These are phyloP conservation scores for Pteronotus mesoamericanus DNA, from an alignment of 2,797 vertebrate genomes.

Conservation along the genomic window DNA sequence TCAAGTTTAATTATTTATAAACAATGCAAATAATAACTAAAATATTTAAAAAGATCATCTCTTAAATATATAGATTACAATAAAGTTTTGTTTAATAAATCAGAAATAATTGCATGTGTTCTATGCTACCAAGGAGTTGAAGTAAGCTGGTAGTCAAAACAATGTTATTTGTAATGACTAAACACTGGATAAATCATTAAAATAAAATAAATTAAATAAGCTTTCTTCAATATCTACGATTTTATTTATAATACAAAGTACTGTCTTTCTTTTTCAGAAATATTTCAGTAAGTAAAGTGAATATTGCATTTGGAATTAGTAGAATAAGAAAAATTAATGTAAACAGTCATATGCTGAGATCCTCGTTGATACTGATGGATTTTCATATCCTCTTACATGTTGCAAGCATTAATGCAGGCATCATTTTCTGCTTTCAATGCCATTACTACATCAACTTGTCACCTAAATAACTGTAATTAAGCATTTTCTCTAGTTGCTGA, in stretches of 20 bases:
- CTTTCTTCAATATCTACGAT: background rate
- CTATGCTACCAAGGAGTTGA: background rate
- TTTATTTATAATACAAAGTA: constrained; percentile 45
- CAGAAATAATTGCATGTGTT: background rate
- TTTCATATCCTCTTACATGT: constrained; percentile 75
- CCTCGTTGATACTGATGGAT: constrained; percentile 66
- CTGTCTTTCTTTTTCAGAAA: constrained; percentile 22
- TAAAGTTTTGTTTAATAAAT: background rate
- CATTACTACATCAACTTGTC: constrained; percentile 81
- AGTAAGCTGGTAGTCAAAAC: background rate
- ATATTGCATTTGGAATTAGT: constrained; percentile 53
- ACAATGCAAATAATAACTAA: background rate
- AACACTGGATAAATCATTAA: background rate
- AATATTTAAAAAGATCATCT: background rate
- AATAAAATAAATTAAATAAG: background rate
- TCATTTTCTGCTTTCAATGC: constrained; percentile 77
- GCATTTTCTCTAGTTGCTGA: constrained; percentile 81
- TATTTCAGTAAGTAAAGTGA: constrained; percentile 23
- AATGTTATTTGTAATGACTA: background rate
- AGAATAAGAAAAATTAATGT: constrained; percentile 69
- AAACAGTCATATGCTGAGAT: constrained; percentile 67
- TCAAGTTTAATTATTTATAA: background rate
- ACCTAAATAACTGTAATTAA: constrained; percentile 86
- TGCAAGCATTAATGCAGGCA: constrained; percentile 76
- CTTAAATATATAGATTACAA: background rate